Base-by-base conservation (phyloP, 1,140 invertebrate genomes). In the Ephestia elutella region DNA sequence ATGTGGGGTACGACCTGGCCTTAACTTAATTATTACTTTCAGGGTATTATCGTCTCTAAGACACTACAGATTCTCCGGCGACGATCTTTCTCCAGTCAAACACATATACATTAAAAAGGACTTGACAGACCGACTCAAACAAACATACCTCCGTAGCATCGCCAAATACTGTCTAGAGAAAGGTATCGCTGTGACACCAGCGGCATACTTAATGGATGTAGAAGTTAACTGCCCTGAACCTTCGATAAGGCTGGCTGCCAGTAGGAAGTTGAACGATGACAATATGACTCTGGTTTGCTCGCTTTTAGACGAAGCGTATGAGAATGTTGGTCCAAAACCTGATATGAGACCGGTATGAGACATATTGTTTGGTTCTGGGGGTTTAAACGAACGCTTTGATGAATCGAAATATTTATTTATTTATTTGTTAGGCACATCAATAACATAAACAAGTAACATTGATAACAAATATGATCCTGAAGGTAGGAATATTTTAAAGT, bases 51-150 rank as follows among this genome's bases (percentile, higher is more conserved):
- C 78, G 53, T 71, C 83, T 56, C 79, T 92, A 50, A 73, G 91
- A 65, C 81, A 92, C 65, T 82, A 91, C 66, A 69, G 78, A 66
- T 84, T 96, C 64, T 56, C 84, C 7, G 93, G 93, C 0, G 87
- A 92, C 65, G 80, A 87, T 7, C 56, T 93, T 1, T 94, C 94
- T 0, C 96, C 96, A 0, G 86, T 97, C 0, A 96, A 97, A 69
- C 95, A 97, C 86, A 73, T 97, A 5, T 92, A 92, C 68, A 80
- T 97, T 15, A 90, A 89, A 17, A 70, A 90, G 10, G 77, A 89
- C 3, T 66, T 86, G 0, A 89, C 90, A 1, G 76, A 82, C 21
- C 80, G 90, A 0, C 65, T 89, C 10, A 92, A 93, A 71, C 73
- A 91, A 5, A 73, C 80, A 9, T 83, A 92, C 56, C 78, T 97